Base-by-base conservation (phyloP, 2,797 vertebrate species). In the Phrynocephalus forsythii region DNA sequence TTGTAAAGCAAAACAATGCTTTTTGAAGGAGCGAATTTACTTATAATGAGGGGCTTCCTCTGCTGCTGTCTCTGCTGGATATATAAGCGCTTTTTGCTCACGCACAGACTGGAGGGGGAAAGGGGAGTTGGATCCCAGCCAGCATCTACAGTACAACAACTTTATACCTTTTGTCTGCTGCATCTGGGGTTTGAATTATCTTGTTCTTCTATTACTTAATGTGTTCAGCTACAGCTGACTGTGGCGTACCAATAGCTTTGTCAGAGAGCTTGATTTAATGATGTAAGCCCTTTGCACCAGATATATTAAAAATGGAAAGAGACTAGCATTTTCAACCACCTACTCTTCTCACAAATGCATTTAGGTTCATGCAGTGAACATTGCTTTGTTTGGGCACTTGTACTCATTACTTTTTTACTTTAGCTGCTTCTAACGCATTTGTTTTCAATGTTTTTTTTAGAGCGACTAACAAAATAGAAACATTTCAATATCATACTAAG, bases 291-390 rank as follows among this genome's bases (percentile, higher is more conserved):
- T n/a, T 79, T 79, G 28, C 60, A 73, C 71, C 89, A 33, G 50
- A 52, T 56, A 24, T 83, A 83, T 83, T 38, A 30, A 68, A 87
- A 82, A 7, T 30, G 83, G 26, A 78, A 76, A 33, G 89, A 90
- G 80, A 48, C 63, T 67, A 15, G 60, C 76, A 78, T 92, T 88
- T 91, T 88, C 28, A 75, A 15, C 52, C n/a, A 9, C 50, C 28
- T 82, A 75, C 4, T 88, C 71, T 30, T 66, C 76, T 63, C 15
- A 56, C 60, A 63, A 15, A 75, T 88, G 1, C 83, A 83, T 50
- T 30, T 75, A 75, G 56, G 76, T 68, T 44, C 38, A 75, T 82
- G 6, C 69, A 52, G 48, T 52, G 85, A 24, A 88, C 60, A 83
- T 81, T 88, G 84, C n/a, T 82, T 77, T 66, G 79, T 83, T 26